Base-by-base conservation (phyloP, 30 jellyfish, hydroid and myxozoan genomes). In the Mastigias papua region DNA sequence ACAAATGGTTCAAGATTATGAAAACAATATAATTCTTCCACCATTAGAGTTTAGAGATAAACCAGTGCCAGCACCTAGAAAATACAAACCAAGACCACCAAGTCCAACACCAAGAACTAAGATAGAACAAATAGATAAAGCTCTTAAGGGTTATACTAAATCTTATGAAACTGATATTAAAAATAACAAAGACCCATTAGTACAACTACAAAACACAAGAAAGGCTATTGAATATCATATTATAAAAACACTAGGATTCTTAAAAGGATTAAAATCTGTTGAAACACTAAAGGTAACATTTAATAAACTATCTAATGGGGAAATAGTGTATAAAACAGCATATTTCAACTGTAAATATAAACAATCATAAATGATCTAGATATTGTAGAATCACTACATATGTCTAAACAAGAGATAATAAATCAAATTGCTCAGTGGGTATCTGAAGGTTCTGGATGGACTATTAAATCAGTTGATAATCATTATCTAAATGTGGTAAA, bases 21-120 rank as follows among this genome's bases (percentile, higher is more conserved):
- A 67, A 67, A 28, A 67, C 48, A 67, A 67, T 67, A 28, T 67
- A 67, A n/a, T 17, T n/a, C n/a, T n/a, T n/a, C n/a, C n/a, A n/a
- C n/a, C n/a, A n/a, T n/a, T n/a, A n/a, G n/a, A n/a, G n/a, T n/a
- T n/a, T n/a, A n/a, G n/a, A n/a, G n/a, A n/a, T n/a, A 67, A 67
- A 67, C 48, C 78, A 17, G 48, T 67, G 35, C 78, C 78, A 67
- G 48, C 78, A 20, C 78, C 78, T 67, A 67, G 78, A 26, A 67
- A 42, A 15, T 6, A 42, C 9, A 42, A 9, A 42, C 13, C 13
- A 42, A 9, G 13, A 42, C 13, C 54, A 4, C 54, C 54, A 4
- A 15, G 7, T 8, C 54, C 54, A 42, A 42, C 54, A 42, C 54
- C 54, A 4, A 42, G 54, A 42, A 42, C 54, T 42, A 4, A 8